phyloP scores from a whole-genome alignment of 2,113 vertebrate genomes.

The Perca flavescens region DNA sequence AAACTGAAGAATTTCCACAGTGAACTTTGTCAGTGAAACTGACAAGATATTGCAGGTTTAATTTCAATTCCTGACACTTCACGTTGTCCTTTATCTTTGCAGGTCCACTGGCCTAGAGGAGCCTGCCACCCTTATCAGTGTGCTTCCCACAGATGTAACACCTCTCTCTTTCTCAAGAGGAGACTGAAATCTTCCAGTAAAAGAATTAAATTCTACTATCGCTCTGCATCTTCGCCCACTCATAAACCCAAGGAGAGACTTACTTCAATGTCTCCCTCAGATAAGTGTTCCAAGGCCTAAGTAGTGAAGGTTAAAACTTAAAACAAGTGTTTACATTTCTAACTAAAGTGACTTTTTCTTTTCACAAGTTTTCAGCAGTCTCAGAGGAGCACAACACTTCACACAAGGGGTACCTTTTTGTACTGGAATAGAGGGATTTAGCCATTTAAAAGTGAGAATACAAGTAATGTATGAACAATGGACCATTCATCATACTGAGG shows the following conservation, averaged over 20 bases:
- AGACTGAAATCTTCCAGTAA: not conserved
- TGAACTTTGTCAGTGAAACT: not conserved
- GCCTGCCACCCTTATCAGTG: not conserved
- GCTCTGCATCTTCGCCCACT: not conserved
- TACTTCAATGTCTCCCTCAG: not conserved
- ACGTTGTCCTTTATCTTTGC: not conserved
- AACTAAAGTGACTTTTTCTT: not conserved
- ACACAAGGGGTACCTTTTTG: not conserved
- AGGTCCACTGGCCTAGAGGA: not conserved
- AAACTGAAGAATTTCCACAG: not conserved
- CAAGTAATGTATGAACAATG: not conserved
- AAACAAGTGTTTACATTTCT: not conserved
- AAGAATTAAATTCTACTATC: slow-evolving; percentile 4
- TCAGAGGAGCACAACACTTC: not conserved
- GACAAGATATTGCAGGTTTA: not conserved
- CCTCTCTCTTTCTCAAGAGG: not conserved
- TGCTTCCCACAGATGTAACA: not conserved
- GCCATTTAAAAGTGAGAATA: slow-evolving; percentile 2
- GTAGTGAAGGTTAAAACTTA: not conserved
- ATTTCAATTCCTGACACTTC: slow-evolving; percentile 9
- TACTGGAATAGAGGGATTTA: not conserved
- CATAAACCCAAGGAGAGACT: not conserved
- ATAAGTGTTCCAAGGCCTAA: not conserved
- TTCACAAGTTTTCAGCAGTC: not conserved
- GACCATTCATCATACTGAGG: slow-evolving; percentile 2